Conservation (phyloP, 2,888 invertebrate genomes). For the Zhengitettix transpicula region DNA sequence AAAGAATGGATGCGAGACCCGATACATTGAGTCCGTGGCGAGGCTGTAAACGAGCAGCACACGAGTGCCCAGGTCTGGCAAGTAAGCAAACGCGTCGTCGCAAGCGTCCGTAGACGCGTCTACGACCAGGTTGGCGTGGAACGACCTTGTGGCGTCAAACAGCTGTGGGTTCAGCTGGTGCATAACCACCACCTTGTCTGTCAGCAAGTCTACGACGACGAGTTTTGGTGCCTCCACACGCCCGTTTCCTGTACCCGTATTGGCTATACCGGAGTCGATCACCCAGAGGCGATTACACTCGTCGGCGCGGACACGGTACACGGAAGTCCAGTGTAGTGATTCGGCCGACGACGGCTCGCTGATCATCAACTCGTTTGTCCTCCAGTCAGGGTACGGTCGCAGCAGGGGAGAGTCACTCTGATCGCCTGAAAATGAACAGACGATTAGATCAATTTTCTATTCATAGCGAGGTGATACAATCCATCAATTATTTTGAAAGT, state of each 20-base stretch:
- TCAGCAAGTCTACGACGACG: slow-evolving; percentile 57
- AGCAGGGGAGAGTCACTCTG: slow-evolving; percentile 19
- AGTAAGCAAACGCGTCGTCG: slow-evolving; percentile 57
- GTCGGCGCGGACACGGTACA: slow-evolving; percentile 58
- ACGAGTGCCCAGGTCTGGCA: slow-evolving; percentile 53
- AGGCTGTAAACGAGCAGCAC: slow-evolving; percentile 63
- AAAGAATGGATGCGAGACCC: too few relatives aligned
- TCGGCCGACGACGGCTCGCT: slow-evolving; percentile 24
- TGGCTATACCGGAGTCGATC: slow-evolving; percentile 60
- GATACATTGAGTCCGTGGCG: not conserved
- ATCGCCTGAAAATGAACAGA: not conserved
- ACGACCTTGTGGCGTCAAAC: slow-evolving; percentile 29
- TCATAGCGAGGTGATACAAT: too few relatives aligned
- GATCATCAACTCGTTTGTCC: slow-evolving; percentile 57
- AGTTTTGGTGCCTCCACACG: slow-evolving; percentile 21
- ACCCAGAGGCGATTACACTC: slow-evolving; percentile 62
- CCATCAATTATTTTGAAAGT: too few relatives aligned
- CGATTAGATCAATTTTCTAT: too few relatives aligned
- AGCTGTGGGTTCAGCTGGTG: too few relatives aligned
- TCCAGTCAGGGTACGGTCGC: slow-evolving; percentile 59
- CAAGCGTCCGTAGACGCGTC: slow-evolving; percentile 53
- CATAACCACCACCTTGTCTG: slow-evolving; percentile 36
- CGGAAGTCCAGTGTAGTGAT: slow-evolving; percentile 24
- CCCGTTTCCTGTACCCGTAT: slow-evolving; percentile 33
- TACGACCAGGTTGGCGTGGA: slow-evolving; percentile 65